Percentiles rank a stretch among this genome's conserved stretches.
Conservation (phyloP, 1,140 invertebrate genomes). For the Thaumetopoea pityocampa region DNA sequence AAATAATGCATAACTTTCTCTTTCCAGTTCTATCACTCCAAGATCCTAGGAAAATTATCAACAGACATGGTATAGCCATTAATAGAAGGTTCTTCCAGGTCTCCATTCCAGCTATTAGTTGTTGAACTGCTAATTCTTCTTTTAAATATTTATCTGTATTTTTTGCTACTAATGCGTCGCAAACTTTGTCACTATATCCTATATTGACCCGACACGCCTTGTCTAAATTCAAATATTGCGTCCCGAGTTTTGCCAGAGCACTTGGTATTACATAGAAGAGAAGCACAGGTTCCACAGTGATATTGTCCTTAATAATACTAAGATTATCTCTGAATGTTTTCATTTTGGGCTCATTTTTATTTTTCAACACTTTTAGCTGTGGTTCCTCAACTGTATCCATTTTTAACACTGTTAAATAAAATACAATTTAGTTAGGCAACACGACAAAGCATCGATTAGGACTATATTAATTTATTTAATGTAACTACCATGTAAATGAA, state of each 20-base stretch:
- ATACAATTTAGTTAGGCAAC: conserved; percentile 7
- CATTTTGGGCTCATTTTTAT: conserved; percentile 37
- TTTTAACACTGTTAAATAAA: conserved; percentile 11
- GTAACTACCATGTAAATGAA: conserved; percentile 16
- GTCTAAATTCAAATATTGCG: conserved; percentile 78
- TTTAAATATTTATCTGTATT: conserved; percentile 55
- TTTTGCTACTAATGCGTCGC: conserved; percentile 70
- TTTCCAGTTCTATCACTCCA: conserved; percentile 81
- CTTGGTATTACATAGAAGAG: conserved; percentile 74
- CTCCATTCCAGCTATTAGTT: conserved; percentile 74
- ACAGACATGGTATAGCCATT: conserved; percentile 67
- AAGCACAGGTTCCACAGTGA: conserved; percentile 77
- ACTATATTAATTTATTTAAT: neutral
- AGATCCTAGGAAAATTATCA: conserved; percentile 77
- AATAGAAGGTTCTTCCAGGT: conserved; percentile 73
- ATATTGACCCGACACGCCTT: conserved; percentile 79
- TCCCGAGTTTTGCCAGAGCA: conserved; percentile 69
- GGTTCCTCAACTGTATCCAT: conserved; percentile 41
- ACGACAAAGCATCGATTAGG: neutral
- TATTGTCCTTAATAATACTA: conserved; percentile 50
- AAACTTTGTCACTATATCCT: conserved; percentile 65
- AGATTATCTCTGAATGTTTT: conserved; percentile 72
- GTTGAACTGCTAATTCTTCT: conserved; percentile 71
- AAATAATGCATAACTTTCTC: conserved; percentile 86
- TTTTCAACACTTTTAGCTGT: no score